Base-by-base conservation (phyloP, 2,888 invertebrate genomes). In the Chloromyia formosa region DNA sequence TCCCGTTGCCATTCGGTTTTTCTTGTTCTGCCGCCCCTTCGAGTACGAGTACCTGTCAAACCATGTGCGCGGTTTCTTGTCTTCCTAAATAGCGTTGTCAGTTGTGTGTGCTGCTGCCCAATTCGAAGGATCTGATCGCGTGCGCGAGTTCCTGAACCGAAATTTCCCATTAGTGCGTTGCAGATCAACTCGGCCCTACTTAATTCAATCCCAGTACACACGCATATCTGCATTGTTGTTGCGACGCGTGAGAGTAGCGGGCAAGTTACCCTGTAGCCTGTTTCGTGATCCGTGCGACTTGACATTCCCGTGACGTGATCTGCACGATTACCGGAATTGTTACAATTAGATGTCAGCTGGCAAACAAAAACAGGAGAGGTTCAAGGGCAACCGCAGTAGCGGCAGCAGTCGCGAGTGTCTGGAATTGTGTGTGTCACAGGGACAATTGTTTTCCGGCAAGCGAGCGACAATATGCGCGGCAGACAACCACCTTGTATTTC, bases 221-320 rank as follows among this genome's bases (percentile, higher is more conserved):
- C 27, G 27, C 27, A 35, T 35, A 2, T 35, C 27, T 35, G 27
- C 27, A 2, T 7, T 35, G 7, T 35, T 35, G 2, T 7, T 35
- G 2, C 27, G 3, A 7, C 7, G 27, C 27, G 27, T 35, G n/a
- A n/a, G n/a, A n/a, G n/a, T n/a, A n/a, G 45, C 27, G 16, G 18
- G 9, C 42, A 45, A 42, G 35, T 20, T 45, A 49, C 64, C 49
- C 49, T 66, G 66, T 66, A 66, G 45, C 66, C 66, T 66, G 66
- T 49, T 66, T 35, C 16, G 45, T n/a, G n/a, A n/a, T n/a, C n/a
- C n/a, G n/a, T 4, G 49, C 12, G 22, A 22, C 14, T n/a, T 62
- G 40, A 40, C 42, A 45, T 64, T 64, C 66, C 66, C 49, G 66
- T 66, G 66, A 66, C 66, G 66, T 66, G 20, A 35, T 35, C 49